These are phyloP conservation scores for Alitta virens DNA, from an alignment of 2,888 invertebrate genomes.

Conservation along the genomic window DNA sequence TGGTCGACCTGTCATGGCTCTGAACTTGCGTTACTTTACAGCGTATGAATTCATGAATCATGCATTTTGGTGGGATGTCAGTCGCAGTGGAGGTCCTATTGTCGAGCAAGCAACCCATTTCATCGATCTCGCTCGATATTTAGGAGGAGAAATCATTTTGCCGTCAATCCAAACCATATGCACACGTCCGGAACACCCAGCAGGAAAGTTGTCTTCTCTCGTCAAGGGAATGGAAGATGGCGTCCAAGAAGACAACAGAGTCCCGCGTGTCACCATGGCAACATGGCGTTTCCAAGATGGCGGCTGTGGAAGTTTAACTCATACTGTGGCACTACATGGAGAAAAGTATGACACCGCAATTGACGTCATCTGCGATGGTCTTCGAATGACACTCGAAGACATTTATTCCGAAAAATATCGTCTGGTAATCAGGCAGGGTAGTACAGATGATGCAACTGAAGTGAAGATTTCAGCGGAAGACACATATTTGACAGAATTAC, in stretches of 20 bases:
- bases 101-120: slow-evolving; percentile 26
- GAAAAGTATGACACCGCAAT: slow-evolving; percentile 17
- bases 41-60: slow-evolving; percentile 14
- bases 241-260: neutral
- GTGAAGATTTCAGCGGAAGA: slow-evolving; percentile 15
- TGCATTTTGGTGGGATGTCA: slow-evolving; percentile 20
- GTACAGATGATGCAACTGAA: slow-evolving; percentile 5
- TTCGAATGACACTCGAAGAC: slow-evolving; percentile 16
- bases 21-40: slow-evolving; percentile 13
- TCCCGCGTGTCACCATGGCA: slow-evolving; percentile 17
- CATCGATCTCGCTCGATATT: slow-evolving; percentile 18
- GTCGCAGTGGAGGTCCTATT: slow-evolving; percentile 19
- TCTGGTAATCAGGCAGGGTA: slow-evolving; percentile 6
- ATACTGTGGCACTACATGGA: slow-evolving; percentile 18
- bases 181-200: slow-evolving; percentile 8
- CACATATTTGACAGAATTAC: slow-evolving; percentile 16
- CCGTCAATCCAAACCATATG: slow-evolving; percentile 1
- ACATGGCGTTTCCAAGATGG: slow-evolving; percentile 18
- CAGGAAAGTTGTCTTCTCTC: slow-evolving; percentile 1
- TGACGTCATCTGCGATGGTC: slow-evolving; percentile 20
- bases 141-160: slow-evolving; percentile 18
- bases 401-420: slow-evolving; percentile 13
- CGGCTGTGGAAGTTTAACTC: slow-evolving; percentile 21
- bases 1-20: slow-evolving; percentile 24
- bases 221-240: slow-evolving; percentile 1